phyloP scores from a whole-genome alignment of 1,140 invertebrate genomes.

The Lepidurus packardi region DNA sequence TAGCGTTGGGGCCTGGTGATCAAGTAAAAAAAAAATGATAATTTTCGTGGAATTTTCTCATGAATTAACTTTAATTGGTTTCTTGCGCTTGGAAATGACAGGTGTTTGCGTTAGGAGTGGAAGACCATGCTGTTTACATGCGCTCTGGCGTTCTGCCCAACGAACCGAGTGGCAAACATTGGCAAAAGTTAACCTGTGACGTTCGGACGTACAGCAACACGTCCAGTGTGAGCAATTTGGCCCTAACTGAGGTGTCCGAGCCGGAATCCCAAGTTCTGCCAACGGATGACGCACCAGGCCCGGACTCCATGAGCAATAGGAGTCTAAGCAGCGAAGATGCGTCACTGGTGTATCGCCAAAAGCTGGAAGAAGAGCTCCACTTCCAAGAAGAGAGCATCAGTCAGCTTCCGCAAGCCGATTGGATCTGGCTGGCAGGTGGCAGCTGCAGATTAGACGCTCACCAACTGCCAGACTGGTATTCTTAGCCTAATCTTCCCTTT shows the following conservation, averaged over 20 bases:
- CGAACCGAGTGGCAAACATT: slow-evolving; percentile 79
- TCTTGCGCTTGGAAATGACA: slow-evolving; percentile 35
- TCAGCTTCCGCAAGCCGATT: slow-evolving; percentile 43
- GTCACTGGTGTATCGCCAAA: slow-evolving; percentile 37
- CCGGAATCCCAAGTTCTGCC: neutral
- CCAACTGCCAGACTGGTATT: slow-evolving; percentile 67
- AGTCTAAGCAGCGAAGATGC: slow-evolving; percentile 32
- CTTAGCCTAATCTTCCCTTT: neutral
- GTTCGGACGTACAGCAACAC: slow-evolving; percentile 70
- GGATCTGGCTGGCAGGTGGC: slow-evolving; percentile 72
- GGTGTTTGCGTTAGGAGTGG: slow-evolving; percentile 56
- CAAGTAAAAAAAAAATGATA: slow-evolving; percentile 56
- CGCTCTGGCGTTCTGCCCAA: slow-evolving; percentile 65
- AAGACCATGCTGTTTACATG: slow-evolving; percentile 70
- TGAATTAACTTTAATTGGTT: neutral
- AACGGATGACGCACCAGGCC: neutral
- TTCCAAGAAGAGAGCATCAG: neutral
- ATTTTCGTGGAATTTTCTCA: slow-evolving; percentile 35
- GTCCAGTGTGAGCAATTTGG: neutral
- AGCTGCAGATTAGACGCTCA: slow-evolving; percentile 62
- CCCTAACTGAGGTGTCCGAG: neutral
- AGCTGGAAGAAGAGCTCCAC: slow-evolving; percentile 32
- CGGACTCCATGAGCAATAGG: slow-evolving; percentile 9
- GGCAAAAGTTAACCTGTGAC: slow-evolving; percentile 62
- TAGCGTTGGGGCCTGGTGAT: slow-evolving; percentile 80